Base-by-base conservation (phyloP, 2,888 invertebrate species). In the Epinotia ramella region DNA sequence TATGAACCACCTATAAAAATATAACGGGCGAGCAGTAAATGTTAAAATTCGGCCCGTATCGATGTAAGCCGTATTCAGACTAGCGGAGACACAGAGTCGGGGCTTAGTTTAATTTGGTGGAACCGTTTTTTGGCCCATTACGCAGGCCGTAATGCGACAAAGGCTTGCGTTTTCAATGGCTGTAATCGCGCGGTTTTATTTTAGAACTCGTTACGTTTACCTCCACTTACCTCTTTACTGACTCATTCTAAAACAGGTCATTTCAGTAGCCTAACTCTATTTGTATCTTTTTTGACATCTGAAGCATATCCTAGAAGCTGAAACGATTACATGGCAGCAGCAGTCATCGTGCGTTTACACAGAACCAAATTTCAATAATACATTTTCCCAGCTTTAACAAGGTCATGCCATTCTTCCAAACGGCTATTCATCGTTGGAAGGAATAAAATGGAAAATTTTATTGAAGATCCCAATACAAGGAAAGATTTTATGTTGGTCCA, bases 1-100 rank as follows among this genome's bases (percentile, higher is more conserved):
- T 90, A 93, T 89, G 89, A 88, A 88, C 86, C 87, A 86, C 87
- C 91, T 88, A 91, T 93, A 93, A 93, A 93, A 94, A 91, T 90
- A 90, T 91, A 90, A 92, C 88, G 86, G 87, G 80, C 79, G 77
- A 81, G 80, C 86, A 88, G 88, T 92, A 90, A 92, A 91, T 88
- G 89, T 88, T 88, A 86, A 90, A 92, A 87, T 89, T 90, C 85
- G 83, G 84, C 86, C 82, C 82, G 85, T 88, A 90, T 91, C 88
- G 89, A 91, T 91, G 88, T 88, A 84, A 87, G 86, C 81, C 84
- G 84, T 86, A 86, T 87, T 85, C 84, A 81, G 81, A 80, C 82
- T 83, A 80, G 82, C 81, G 80, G 80, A 79, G 70, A 80, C 82
- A 82, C 80, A 74, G 80, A 84, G 83, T 75, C 84, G 81, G 80